Evolutionary conservation across 2,888 invertebrate species (phyloP).

Genomic region (Bombylius major): DNA sequence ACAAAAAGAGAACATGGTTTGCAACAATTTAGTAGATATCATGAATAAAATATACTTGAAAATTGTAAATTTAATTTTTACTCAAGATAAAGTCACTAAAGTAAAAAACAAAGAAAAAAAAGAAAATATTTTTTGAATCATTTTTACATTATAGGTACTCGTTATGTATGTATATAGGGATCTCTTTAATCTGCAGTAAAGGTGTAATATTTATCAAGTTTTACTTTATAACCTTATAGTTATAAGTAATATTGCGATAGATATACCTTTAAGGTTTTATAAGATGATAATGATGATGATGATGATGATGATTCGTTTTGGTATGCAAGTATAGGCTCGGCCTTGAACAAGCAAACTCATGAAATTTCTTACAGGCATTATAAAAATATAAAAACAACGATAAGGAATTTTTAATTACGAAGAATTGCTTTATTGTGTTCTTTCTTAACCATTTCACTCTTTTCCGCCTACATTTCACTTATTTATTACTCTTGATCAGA

Average conservation of each 20-base stretch:
- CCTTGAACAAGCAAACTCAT: not conserved
- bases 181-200: not conserved
- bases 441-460: slow-evolving; percentile 18
- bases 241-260: not conserved
- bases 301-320: too few species aligned
- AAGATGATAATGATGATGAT: not conserved
- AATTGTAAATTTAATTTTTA: too few species aligned
- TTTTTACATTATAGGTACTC: too few species aligned
- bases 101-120: too few species aligned
- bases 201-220: not conserved
- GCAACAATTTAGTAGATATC: too few species aligned
- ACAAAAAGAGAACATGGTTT: too few species aligned
- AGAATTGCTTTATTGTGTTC: slow-evolving; percentile 15
- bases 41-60: too few species aligned
- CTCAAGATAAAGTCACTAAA: too few species aligned
- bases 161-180: too few species aligned
- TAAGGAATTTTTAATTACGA: slow-evolving; percentile 6
- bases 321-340: not conserved
- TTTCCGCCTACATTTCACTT: slow-evolving; percentile 19
- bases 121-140: too few species aligned
- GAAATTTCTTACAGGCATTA: not conserved
- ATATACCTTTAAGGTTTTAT: too few species aligned
- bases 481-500: slow-evolving; percentile 15
- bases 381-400: not conserved
- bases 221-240: not conserved